Evolutionary conservation across 2,113 vertebrate genomes (phyloP).

Genomic region (Ascaphus truei): DNA sequence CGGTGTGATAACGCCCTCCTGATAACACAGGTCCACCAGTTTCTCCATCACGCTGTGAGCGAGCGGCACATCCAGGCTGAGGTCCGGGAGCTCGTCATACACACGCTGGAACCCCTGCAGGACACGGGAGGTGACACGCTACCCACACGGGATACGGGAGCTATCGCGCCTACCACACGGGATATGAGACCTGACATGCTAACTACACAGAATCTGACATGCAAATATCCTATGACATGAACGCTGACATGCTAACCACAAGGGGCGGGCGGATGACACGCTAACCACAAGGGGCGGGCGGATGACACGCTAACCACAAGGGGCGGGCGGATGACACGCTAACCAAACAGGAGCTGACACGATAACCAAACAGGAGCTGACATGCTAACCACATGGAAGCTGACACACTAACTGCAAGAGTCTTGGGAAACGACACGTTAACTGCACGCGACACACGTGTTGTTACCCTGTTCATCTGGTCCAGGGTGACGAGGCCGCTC

Average conservation of each 20-base stretch:
- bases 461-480: slow-evolving; percentile 85
- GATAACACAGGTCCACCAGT: slow-evolving; percentile 76
- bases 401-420: background rate
- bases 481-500: slow-evolving; percentile 77
- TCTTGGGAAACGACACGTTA: too few relatives aligned
- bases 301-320: too few relatives aligned
- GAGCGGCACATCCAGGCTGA: slow-evolving; percentile 74
- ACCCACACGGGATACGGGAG: background rate
- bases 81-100: slow-evolving; percentile 73
- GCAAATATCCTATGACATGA: too few relatives aligned
- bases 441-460: too few relatives aligned
- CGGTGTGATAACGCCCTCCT: slow-evolving; percentile 73
- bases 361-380: background rate
- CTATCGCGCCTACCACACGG: too few relatives aligned
- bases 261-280: too few relatives aligned
- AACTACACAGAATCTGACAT: too few relatives aligned
- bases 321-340: too few relatives aligned
- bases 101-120: slow-evolving; percentile 77
- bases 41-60: slow-evolving; percentile 74
- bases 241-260: too few relatives aligned
- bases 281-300: too few relatives aligned
- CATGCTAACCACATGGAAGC: background rate
- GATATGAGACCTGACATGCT: too few relatives aligned
- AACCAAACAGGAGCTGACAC: background rate
- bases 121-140: too few relatives aligned